Evolutionary conservation across 1,140 invertebrate genomes (phyloP).

Genomic region (Cotesia typhae): DNA sequence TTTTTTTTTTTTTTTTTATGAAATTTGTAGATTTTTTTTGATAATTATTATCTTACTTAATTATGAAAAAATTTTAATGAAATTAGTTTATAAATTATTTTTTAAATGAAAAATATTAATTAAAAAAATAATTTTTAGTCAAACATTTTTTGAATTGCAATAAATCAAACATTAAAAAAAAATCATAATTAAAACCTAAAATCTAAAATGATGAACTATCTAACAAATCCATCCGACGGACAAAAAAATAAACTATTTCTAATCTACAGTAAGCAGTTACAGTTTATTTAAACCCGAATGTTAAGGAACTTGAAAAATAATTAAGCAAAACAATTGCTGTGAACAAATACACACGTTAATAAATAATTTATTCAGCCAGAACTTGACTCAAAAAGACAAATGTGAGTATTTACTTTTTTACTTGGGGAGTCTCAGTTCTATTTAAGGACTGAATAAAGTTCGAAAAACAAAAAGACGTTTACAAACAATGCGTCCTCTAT

Average conservation of each 20-base stretch:
- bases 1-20: too few species aligned
- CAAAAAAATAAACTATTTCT: slow-evolving; percentile 13
- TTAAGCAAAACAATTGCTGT: slow-evolving; percentile 24
- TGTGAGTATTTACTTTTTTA: neutral
- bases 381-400: slow-evolving; percentile 45
- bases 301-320: neutral
- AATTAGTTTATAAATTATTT: too few species aligned
- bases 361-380: slow-evolving; percentile 59
- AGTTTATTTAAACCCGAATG: slow-evolving; percentile 34
- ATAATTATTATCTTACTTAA: too few species aligned
- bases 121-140: too few species aligned
- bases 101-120: too few species aligned
- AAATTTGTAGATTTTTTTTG: too few species aligned
- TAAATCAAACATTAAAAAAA: too few species aligned
- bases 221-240: neutral
- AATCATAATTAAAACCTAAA: too few species aligned
- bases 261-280: too few species aligned
- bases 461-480: slow-evolving; percentile 14
- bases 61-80: too few species aligned
- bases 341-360: neutral
- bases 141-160: too few species aligned
- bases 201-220: neutral
- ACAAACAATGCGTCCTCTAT: slow-evolving; percentile 9
- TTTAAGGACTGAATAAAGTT: neutral
- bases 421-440: neutral